A percentile compares a stretch with the other conserved stretches of the same genome.
Evolutionary conservation across 2,797 vertebrate genomes (phyloP).

Genomic region (Leptodactylus fallax): DNA sequence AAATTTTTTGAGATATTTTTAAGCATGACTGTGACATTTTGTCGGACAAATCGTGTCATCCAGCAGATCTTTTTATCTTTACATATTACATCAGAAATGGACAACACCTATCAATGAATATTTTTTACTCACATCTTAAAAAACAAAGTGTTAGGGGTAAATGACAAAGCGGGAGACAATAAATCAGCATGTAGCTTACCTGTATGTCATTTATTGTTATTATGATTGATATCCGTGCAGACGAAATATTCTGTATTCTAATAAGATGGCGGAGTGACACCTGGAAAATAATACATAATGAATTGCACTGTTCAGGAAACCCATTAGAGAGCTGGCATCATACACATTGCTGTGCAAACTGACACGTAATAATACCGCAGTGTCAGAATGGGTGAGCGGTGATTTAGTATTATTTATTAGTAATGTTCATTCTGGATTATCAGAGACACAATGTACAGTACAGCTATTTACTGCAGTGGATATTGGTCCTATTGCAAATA

Average conservation of each 20-base stretch:
- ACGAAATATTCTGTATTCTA: slow-evolving; percentile 6
- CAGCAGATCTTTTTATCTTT: not conserved
- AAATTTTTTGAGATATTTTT: no score
- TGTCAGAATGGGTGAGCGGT: not conserved
- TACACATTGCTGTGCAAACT: not conserved
- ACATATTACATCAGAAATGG: not conserved
- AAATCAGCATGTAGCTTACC: not conserved
- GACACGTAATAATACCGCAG: not conserved
- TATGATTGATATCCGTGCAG: slow-evolving; percentile 7
- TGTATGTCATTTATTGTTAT: slow-evolving; percentile 18
- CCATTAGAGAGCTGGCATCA: slow-evolving; percentile 11
- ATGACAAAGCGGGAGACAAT: not conserved
- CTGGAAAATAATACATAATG: slow-evolving; percentile 28
- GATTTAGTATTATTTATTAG: not conserved
- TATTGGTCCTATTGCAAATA: not conserved
- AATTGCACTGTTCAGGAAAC: not conserved
- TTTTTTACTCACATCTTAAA: no score
- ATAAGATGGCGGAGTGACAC: slow-evolving; percentile 13
- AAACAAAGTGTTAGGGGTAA: not conserved
- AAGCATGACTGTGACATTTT: no score
- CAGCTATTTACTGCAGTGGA: not conserved
- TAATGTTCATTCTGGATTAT: not conserved
- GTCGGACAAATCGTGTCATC: no score
- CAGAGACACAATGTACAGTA: not conserved
- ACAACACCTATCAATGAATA: not conserved